These are phyloP conservation scores for Nothobranchius kuhntae DNA, from an alignment of 2,113 vertebrate genomes.

Conservation along the genomic window DNA sequence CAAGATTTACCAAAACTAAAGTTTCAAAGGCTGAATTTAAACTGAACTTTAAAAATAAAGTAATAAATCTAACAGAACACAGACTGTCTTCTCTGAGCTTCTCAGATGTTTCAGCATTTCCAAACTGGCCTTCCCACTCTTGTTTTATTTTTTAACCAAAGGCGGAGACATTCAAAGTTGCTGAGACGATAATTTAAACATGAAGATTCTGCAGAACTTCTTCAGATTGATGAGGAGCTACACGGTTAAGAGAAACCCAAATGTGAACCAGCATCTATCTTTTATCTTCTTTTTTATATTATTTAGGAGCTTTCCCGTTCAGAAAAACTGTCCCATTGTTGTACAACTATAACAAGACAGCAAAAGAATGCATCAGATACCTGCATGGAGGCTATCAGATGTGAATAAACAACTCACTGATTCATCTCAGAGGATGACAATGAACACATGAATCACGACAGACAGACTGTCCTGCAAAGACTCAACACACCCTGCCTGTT, in stretches of 20 bases:
- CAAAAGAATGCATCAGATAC: slow-evolving; percentile 3
- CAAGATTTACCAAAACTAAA: neutral
- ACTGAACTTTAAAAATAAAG: slow-evolving; percentile 4
- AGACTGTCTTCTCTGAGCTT: slow-evolving; percentile 8
- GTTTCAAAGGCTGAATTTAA: neutral
- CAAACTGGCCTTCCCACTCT: neutral
- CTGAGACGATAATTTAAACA: neutral
- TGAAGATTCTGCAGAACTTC: neutral
- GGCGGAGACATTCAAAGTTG: neutral
- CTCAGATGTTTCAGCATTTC: slow-evolving; percentile 1
- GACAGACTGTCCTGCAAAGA: neutral
- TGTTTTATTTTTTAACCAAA: slow-evolving; percentile 16
- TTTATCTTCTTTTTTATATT: neutral
- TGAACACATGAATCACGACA: too few relatives aligned
- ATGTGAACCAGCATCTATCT: neutral
- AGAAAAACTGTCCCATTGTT: neutral
- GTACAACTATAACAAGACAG: neutral
- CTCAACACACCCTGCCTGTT: slow-evolving; percentile 11
- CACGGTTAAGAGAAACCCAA: neutral
- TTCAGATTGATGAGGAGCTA: neutral
- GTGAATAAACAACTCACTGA: slow-evolving; percentile 4
- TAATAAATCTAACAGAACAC: neutral
- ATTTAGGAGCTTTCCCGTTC: neutral
- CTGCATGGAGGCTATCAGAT: slow-evolving; percentile 17
- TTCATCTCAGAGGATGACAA: neutral